Base-by-base conservation (phyloP, 2,113 vertebrate genomes). In the Neopipo cinnamomea region DNA sequence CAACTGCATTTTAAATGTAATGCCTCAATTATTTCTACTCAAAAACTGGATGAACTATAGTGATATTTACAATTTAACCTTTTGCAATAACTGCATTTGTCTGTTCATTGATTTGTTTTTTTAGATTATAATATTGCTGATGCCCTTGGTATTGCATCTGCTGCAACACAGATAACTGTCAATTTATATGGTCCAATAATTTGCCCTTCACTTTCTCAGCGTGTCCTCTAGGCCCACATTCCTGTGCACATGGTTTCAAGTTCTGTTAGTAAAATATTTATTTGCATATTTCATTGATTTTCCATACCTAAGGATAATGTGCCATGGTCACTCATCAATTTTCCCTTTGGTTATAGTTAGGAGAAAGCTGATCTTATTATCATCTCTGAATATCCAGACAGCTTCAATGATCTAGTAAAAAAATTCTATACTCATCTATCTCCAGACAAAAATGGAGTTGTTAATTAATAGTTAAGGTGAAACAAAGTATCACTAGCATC, bases 281-380 rank as follows among this genome's bases (percentile, higher is more conserved):
- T 94, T 92, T 85, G 53, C 68, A 56, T 89, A 95, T 88, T 89
- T 79, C 80, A 94, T 93, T 79, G 85, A 91, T 91, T 82, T 87
- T 88, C 44, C 22, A 35, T 79, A 46, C 20, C 37, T 21, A 61
- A 79, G 46, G 52, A 94, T 76, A 47, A 78, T 6, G 12, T 63
- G 37, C 41, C 41, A 53, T 23, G 6, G 84, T 66, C 71, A 53
- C 23, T 76, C 58, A 96, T 88, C 0, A 53, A 94, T 95, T 96
- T 95, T 73, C 30, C 37, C 31, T 82, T 89, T 85, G 44, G 41
- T 44, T 88, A 52, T 22, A 65, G 76, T 91, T 94, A 89, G 27
- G 8, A 85, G 25, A 88, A 85, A 94, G 44, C 16, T 50, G 52
- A 85, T 72, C 46, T 79, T 89, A 62, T 67, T 71, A 78, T 85